Percentiles rank a stretch among this genome's conserved stretches.
These are phyloP conservation scores for Caenorhabditis parvicauda DNA, from an alignment of 2,888 invertebrate species.

Conservation along the genomic window DNA sequence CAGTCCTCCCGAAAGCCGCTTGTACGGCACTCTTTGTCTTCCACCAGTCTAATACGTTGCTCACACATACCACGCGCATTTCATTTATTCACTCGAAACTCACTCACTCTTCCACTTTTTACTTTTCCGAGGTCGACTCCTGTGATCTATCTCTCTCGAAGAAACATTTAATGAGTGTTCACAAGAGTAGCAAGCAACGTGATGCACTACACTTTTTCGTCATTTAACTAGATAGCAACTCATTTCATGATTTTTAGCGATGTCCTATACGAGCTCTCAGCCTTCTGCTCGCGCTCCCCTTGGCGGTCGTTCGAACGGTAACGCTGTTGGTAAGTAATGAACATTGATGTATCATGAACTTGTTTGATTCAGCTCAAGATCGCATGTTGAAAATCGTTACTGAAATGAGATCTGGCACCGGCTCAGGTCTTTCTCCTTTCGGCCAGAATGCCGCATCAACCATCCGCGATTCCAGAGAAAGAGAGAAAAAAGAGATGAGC, in stretches of 20 bases:
- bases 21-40: too few relatives aligned
- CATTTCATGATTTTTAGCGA: slow-evolving; percentile 26
- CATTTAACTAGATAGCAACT: background rate
- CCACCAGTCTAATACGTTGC: too few relatives aligned
- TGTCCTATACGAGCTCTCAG: slow-evolving; percentile 35
- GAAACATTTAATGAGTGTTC: too few relatives aligned
- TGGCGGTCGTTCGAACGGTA: slow-evolving; percentile 36
- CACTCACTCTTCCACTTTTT: too few relatives aligned
- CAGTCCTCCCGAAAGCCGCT: too few relatives aligned
- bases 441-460: slow-evolving; percentile 63
- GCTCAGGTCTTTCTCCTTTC: slow-evolving; percentile 38
- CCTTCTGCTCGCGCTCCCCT: slow-evolving; percentile 47
- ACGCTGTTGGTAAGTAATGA: slow-evolving; percentile 17
- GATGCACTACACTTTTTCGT: background rate
- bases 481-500: slow-evolving; percentile 67
- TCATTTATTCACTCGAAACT: too few relatives aligned
- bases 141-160: too few relatives aligned
- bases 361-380: slow-evolving; percentile 28
- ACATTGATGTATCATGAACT: background rate
- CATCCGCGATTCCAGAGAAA: slow-evolving; percentile 64
- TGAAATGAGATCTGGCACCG: slow-evolving; percentile 43
- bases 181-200: too few relatives aligned
- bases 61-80: too few relatives aligned
- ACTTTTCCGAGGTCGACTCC: too few relatives aligned
- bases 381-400: slow-evolving; percentile 61